Conservation (phyloP, 1,140 invertebrate species). For the Eumeta japonica region DNA sequence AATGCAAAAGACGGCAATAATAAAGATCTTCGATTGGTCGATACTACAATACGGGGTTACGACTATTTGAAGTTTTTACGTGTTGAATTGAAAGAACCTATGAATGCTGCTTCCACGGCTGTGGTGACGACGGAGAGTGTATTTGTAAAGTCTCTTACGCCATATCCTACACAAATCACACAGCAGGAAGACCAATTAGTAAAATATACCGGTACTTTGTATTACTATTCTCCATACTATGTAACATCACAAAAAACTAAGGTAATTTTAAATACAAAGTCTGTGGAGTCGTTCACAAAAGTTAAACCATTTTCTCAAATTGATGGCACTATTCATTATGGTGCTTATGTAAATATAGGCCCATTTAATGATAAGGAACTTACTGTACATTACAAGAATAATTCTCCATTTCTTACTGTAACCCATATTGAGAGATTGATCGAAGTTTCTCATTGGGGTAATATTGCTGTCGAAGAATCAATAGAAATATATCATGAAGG, state of each 20-base stretch:
- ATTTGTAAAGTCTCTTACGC: slow-evolving; percentile 71
- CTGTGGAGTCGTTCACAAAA: slow-evolving; percentile 84
- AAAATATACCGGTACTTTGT: slow-evolving; percentile 80
- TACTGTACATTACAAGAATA: slow-evolving; percentile 93
- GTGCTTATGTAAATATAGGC: slow-evolving; percentile 77
- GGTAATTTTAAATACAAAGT: slow-evolving; percentile 73
- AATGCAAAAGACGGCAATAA: slow-evolving; percentile 67
- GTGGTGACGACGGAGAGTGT: slow-evolving; percentile 73
- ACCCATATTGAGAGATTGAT: slow-evolving; percentile 82
- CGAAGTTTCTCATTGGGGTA: slow-evolving; percentile 99
- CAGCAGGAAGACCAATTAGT: slow-evolving; percentile 95
- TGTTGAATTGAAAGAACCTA: slow-evolving; percentile 63
- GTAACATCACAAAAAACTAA: slow-evolving; percentile 79
- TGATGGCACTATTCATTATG: slow-evolving; percentile 81
- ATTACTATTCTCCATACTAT: slow-evolving; percentile 81
- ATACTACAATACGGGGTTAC: slow-evolving; percentile 56
- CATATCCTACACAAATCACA: slow-evolving; percentile 83
- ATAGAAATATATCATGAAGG: slow-evolving; percentile 91
- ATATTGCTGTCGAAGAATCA: slow-evolving; percentile 94
- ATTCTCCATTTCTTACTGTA: slow-evolving; percentile 91
- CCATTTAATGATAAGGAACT: slow-evolving; percentile 64
- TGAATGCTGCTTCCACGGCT: slow-evolving; percentile 61
- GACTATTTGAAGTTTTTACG: slow-evolving; percentile 60
- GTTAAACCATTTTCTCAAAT: slow-evolving; percentile 78
- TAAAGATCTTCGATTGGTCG: slow-evolving; percentile 62